These are phyloP conservation scores for Vespertilio murinus DNA, from an alignment of 2,797 vertebrate genomes.

Conservation along the genomic window DNA sequence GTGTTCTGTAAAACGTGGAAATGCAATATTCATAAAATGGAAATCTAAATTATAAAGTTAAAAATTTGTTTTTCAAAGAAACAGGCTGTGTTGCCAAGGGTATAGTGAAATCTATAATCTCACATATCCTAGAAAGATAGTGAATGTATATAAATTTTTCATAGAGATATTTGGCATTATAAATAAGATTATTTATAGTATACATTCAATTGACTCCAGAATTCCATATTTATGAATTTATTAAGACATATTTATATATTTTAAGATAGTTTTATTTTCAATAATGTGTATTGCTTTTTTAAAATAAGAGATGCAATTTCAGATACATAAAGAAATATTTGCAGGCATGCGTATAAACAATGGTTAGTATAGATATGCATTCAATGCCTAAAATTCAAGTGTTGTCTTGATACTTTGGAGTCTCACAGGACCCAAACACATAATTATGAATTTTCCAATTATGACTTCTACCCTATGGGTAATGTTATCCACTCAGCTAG, in stretches of 20 bases:
- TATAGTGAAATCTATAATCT: not conserved
- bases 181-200: not conserved
- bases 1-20: not conserved
- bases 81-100: not conserved
- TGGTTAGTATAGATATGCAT: not conserved
- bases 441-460: not conserved
- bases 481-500: not conserved
- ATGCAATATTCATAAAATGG: not conserved
- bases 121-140: not conserved
- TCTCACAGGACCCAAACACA: not conserved
- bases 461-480: not conserved
- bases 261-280: not conserved
- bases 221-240: not conserved
- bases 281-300: not conserved
- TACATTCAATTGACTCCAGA: not conserved
- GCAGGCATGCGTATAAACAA: not conserved
- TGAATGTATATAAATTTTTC: not conserved
- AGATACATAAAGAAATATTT: not conserved
- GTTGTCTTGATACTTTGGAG: not conserved
- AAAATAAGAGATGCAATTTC: not conserved
- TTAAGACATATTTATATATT: not conserved
- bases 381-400: not conserved
- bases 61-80: not conserved
- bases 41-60: not conserved
- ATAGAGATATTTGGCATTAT: not conserved